Conservation (phyloP, 2,888 invertebrate species). For the Drosophila pegasa region DNA sequence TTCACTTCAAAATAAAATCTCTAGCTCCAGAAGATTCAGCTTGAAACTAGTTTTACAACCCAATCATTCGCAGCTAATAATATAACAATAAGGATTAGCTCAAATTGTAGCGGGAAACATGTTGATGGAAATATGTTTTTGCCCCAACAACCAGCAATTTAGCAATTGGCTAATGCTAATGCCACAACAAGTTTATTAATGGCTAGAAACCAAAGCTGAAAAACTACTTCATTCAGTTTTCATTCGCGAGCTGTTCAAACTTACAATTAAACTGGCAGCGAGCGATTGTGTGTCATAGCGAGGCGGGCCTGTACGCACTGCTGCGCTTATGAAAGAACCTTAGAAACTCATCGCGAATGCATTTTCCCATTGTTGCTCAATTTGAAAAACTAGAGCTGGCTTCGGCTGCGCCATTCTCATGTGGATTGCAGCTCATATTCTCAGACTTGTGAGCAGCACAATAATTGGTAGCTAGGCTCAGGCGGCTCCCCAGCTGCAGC, state of each 20-base stretch:
- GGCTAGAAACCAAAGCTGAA: not conserved
- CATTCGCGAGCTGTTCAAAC: no score
- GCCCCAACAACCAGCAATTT: not conserved
- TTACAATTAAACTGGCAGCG: not conserved
- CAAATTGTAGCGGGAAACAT: not conserved
- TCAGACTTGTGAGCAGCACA: slow-evolving; percentile 26
- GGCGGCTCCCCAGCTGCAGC: not conserved
- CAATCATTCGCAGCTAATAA: not conserved
- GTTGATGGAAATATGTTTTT: not conserved
- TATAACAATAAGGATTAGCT: not conserved
- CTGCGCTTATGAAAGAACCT: not conserved
- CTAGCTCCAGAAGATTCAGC: not conserved
- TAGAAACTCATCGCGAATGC: slow-evolving; percentile 2
- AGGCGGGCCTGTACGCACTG: slow-evolving; percentile 1
- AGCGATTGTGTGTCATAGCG: slow-evolving; percentile 1
- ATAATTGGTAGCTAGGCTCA: slow-evolving; percentile 33
- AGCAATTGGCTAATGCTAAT: not conserved
- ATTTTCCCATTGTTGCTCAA: slow-evolving; percentile 28
- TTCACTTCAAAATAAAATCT: not conserved
- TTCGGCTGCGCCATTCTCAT: slow-evolving; percentile 28
- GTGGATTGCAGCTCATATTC: slow-evolving; percentile 35
- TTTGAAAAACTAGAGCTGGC: slow-evolving; percentile 25
- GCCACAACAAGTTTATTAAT: not conserved
- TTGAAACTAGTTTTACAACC: not conserved
- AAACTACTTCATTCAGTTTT: no score